Base-by-base conservation (phyloP, 2,797 vertebrate genomes). In the Neopelma chrysocephalum region DNA sequence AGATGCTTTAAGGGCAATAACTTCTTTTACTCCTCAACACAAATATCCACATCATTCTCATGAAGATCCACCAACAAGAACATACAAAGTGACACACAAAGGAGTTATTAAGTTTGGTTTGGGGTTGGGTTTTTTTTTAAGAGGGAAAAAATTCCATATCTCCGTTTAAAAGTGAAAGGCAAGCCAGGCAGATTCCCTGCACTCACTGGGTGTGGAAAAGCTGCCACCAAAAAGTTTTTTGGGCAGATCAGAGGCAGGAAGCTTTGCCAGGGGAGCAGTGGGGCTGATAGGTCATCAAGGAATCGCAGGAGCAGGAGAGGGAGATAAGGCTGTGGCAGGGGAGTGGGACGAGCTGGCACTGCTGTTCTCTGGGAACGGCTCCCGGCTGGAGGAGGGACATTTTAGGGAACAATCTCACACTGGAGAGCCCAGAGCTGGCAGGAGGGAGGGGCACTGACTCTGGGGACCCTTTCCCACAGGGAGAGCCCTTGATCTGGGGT, bases 211-310 rank as follows among this genome's bases (percentile, higher is more conserved):
- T 29, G 69, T 82, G 82, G 79, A 82, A 77, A 77, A 95, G 80
- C 64, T 89, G 31, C 73, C 70, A 56, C 61, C 10, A 51, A 48
- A 58, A 93, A 91, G 40, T 89, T 85, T 82, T 92, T 21, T 22
- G 34, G 82, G 40, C 60, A 71, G 75, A 77, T 89, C 84, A 91
- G 91, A 91, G 79, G 69, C 79, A 94, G 96, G 82, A 85, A 87
- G 48, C 64, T 87, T 85, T 87, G 87, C 89, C 95, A 91, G 89
- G 58, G 87, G n/a, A 77, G 84, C 60, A 89, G 91, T 66, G 94
- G 91, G 91, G 12, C 71, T 92, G 95, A 92, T 76, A 45, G 95
- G 71, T 87, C 94, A 82, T 91, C 84, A 62, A 75, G 93, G 84
- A 79, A 6, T 60, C 66, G 62, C 25, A 94, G 89, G 56, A 95